Percentiles rank a stretch among this genome's conserved stretches.
These are phyloP conservation scores for Lordiphosa andalusiaca DNA, from an alignment of 2,888 invertebrate genomes.

Conservation along the genomic window DNA sequence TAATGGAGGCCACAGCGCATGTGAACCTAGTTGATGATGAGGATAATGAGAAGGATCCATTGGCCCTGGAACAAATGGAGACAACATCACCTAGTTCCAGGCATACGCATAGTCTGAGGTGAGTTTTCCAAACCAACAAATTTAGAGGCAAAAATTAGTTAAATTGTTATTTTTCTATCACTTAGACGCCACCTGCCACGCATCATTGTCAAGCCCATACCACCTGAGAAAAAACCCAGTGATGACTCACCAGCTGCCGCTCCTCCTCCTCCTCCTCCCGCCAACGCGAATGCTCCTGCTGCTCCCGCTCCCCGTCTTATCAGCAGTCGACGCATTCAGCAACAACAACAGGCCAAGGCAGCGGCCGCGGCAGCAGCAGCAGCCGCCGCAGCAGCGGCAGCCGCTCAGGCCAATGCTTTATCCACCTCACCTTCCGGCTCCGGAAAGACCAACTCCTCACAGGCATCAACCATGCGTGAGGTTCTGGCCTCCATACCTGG, in stretches of 20 bases:
- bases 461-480: slow-evolving; percentile 92
- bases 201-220: slow-evolving; percentile 90
- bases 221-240: slow-evolving; percentile 79
- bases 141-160: neutral
- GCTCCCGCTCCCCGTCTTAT: slow-evolving; percentile 51
- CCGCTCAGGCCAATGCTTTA: slow-evolving; percentile 57
- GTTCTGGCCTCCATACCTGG: slow-evolving; percentile 93
- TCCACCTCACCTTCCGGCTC: slow-evolving; percentile 52
- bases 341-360: slow-evolving; percentile 76
- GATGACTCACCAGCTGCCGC: slow-evolving; percentile 34
- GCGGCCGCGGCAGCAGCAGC: slow-evolving; percentile 63
- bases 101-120: slow-evolving; percentile 85
- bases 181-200: slow-evolving; percentile 84
- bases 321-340: slow-evolving; percentile 75
- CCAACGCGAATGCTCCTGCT: slow-evolving; percentile 11
- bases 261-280: slow-evolving; percentile 8
- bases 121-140: slow-evolving; percentile 2
- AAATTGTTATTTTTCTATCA: slow-evolving; percentile 1
- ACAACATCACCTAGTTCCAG: slow-evolving; percentile 82
- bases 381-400: slow-evolving; percentile 65
- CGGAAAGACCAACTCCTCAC: slow-evolving; percentile 71
- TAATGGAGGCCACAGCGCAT: slow-evolving; percentile 74
- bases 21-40: slow-evolving; percentile 75
- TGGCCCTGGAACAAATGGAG: slow-evolving; percentile 71
- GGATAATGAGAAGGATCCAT: slow-evolving; percentile 78